Conservation (phyloP, 2,888 invertebrate genomes). For the Ecliptopera silaceata region DNA sequence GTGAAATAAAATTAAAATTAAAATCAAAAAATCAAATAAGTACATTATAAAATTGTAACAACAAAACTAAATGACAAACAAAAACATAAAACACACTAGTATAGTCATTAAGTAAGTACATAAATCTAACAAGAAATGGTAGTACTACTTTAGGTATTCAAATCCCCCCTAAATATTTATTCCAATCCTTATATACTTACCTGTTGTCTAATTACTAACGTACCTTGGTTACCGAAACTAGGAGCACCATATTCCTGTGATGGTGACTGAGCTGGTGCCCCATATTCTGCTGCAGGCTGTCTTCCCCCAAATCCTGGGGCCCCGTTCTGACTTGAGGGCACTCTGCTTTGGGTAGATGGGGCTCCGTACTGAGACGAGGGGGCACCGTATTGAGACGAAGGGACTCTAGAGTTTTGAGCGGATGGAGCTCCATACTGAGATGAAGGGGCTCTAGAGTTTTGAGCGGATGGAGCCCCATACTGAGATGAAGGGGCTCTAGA, state of each 20-base stretch:
- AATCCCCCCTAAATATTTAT: no score
- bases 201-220: not conserved
- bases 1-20: no score
- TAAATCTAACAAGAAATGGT: no score
- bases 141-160: no score
- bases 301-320: conserved; percentile 37
- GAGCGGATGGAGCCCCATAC: conserved; percentile 19
- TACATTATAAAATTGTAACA: no score
- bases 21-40: no score
- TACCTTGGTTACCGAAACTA: conserved; percentile 41
- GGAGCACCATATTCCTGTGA: conserved; percentile 60
- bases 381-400: conserved; percentile 54
- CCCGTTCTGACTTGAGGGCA: conserved; percentile 52
- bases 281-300: conserved; percentile 39
- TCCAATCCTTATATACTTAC: no score
- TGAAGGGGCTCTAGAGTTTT: conserved; percentile 25
- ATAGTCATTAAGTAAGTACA: no score
- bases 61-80: no score
- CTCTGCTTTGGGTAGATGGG: conserved; percentile 6
- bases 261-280: conserved; percentile 37
- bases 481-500: conserved; percentile 16
- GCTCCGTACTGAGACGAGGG: conserved; percentile 31
- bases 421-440: conserved; percentile 30
- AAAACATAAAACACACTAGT: no score
- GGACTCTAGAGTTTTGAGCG: conserved; percentile 37